Base-by-base conservation (phyloP, 2,797 vertebrate genomes). In the Betta splendens region DNA sequence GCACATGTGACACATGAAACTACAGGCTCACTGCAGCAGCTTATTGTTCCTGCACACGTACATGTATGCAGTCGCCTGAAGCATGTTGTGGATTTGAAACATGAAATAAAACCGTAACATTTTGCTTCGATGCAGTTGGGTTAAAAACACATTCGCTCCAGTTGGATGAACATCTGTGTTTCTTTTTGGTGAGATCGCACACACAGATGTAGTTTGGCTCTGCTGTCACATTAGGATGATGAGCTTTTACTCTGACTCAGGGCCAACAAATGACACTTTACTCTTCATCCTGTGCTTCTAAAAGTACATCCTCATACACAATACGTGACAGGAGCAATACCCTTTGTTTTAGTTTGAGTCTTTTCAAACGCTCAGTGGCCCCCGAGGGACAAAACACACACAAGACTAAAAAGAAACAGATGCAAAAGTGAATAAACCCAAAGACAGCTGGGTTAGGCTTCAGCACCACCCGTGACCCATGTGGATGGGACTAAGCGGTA, bases 221-320 rank as follows among this genome's bases (percentile, higher is more conserved):
- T 23, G 47, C 47, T 36, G 49, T 64, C 63, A 53, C 17, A 12
- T 5, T 25, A 15, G 39, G 36, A 61, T 20, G 52, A 56, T 8
- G 32, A 4, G 28, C 26, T 28, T 61, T 69, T 65, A 22, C 21
- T 32, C 23, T 38, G 52, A 58, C 57, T 59, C 35, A 28, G 28
- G 1, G 2, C 11, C 60, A 39, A 29, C 44, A 29, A 18, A 62
- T 7, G 53, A 13, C 38, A 32, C 46, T 50, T 47, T 17, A 40
- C 22, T 17, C 36, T 32, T 32, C 2, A 32, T 33, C 31, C 12
- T 33, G 5, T 33, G 15, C 18, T 20, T 54, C 35, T 42, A 44
- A 58, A 53, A 54, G 38, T 18, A 36, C 20, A 13, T 39, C 31
- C 13, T 56, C 36, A 22, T 39, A 28, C 23, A 23, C 28, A 21